Evolutionary conservation across 2,797 vertebrate species (phyloP), one percentile per base, ranked within the genome.

Genomic region (Sebastes alutus): DNA sequence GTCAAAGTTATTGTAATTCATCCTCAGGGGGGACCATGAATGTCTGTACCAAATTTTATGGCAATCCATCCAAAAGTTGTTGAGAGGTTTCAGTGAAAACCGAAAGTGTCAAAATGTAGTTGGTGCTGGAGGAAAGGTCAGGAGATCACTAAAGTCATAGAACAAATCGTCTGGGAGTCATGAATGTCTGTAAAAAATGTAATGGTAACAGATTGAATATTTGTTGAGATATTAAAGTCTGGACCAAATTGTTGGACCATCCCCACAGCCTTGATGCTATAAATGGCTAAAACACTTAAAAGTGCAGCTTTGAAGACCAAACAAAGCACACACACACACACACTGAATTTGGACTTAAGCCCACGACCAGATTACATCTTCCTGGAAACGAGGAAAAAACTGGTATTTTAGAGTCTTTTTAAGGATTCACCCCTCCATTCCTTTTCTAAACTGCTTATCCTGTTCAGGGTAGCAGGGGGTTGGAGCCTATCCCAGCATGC

Each of bases 401-500:
- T 69, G 11, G 38, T 59, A 7, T 25, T 76, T 73, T 60, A n/a
- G 32, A 22, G 66, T 6, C 25, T 67, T 69, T 56, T 61, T 29
- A 66, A 29, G 73, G 68, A 74, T 46, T 30, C 23, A 55, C 8
- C 16, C 2, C 29, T 65, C 4, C 16, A 35, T 49, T 74, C 8
- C 3, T 38, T 68, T 30, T 81, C 14, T 38, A 52, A 69, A 71
- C 29, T 14, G 14, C 38, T 61, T 20, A 30, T 35, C n/a, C 30
- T 72, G 7, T 69, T 66, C 18, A 25, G 2, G 16, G 14, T 56
- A 32, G 58, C 46, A 54, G 20, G 33, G 14, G 5, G 55, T 46
- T 73, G 38, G 55, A 64, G 56, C 7, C 42, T 35, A 2, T 83
- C 18, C 75, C 32, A 42, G 65, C 29, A 71, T 69, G 52, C 68